Percentiles rank a stretch among this genome's conserved stretches.
Conservation (phyloP, 1,140 invertebrate genomes). For the Lucilia cuprina region DNA sequence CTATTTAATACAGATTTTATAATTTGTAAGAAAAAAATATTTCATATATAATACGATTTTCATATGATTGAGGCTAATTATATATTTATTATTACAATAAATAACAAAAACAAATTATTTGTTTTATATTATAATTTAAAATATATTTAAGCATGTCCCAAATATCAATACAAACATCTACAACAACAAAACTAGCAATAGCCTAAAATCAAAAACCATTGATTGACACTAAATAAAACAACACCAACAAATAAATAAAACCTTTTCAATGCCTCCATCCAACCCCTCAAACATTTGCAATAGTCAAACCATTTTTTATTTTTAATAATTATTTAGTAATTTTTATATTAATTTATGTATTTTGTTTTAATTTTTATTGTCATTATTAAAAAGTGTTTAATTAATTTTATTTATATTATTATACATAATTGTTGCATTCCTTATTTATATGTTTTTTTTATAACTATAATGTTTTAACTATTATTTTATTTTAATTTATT, state of each 20-base stretch:
- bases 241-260: background rate
- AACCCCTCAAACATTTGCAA: background rate
- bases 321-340: background rate
- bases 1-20: background rate
- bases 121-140: background rate
- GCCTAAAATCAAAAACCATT: background rate
- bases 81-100: background rate
- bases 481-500: background rate
- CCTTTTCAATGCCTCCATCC: background rate
- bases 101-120: background rate
- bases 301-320: background rate
- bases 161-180: background rate
- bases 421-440: background rate
- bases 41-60: background rate
- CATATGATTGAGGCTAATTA: background rate
- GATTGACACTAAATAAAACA: background rate
- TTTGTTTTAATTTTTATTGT: background rate
- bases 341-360: background rate
- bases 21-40: background rate
- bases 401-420: background rate
- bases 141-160: background rate
- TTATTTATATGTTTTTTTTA: conserved; percentile 11
- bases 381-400: background rate
- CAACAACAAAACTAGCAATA: background rate
- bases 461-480: background rate